Evolutionary conservation across 2,888 invertebrate species (phyloP).

Genomic region (Hypomecis punctinalis): DNA sequence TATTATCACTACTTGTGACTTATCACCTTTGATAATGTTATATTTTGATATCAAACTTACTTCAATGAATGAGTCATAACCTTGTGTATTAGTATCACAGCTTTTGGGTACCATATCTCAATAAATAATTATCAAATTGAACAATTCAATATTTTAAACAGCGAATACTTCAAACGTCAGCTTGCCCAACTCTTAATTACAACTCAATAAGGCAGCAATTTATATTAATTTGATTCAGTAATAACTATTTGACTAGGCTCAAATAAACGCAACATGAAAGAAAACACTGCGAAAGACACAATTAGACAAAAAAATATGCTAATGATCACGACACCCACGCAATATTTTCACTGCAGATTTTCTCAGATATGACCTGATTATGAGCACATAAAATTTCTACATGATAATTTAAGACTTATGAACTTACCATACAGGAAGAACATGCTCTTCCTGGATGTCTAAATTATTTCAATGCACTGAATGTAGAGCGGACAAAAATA

Average conservation of each 20-base stretch:
- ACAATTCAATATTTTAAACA: too few species aligned
- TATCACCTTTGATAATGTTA: constrained; percentile 6
- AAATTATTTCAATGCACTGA: constrained; percentile 79
- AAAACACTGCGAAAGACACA: constrained; percentile 35
- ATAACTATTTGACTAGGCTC: constrained; percentile 28
- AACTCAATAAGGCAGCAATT: neutral
- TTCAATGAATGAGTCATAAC: constrained; percentile 1
- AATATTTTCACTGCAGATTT: constrained; percentile 39
- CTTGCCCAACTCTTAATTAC: neutral
- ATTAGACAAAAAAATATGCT: constrained; percentile 61
- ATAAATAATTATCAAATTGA: neutral
- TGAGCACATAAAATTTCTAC: constrained; percentile 40
- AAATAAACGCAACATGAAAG: constrained; percentile 33
- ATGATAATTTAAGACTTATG: constrained; percentile 41
- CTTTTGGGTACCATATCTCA: too few species aligned
- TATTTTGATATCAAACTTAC: constrained; percentile 4
- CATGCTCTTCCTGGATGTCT: constrained; percentile 80
- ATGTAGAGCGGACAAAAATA: constrained; percentile 84
- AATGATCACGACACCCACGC: constrained; percentile 64
- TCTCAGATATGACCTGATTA: constrained; percentile 43
- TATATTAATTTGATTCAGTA: neutral
- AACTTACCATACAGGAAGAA: constrained; percentile 76
- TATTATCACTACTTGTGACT: neutral
- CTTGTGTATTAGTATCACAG: neutral
- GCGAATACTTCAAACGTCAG: too few species aligned